Percentiles rank a stretch among this genome's conserved stretches.
Evolutionary conservation across 2,888 invertebrate genomes (phyloP).

Genomic region (Aspidiotus destructor): DNA sequence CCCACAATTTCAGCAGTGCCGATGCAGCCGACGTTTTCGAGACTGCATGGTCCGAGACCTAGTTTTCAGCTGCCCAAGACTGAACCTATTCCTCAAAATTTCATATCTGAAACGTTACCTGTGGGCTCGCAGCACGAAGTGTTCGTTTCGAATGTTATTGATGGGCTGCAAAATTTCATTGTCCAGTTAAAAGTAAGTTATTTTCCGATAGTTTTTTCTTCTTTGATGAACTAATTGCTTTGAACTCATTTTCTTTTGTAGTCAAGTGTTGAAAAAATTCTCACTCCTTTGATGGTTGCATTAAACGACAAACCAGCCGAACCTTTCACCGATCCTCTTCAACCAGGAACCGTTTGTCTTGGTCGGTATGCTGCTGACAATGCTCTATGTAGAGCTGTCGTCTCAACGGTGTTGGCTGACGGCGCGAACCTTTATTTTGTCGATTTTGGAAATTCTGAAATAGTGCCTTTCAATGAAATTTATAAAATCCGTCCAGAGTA

Average conservation of each 20-base stretch:
- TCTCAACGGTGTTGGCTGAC: slow-evolving; percentile 60
- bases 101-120: slow-evolving; percentile 41
- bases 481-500: slow-evolving; percentile 54
- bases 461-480: slow-evolving; percentile 56
- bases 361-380: slow-evolving; percentile 61
- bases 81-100: background rate
- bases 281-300: slow-evolving; percentile 59
- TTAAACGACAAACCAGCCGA: slow-evolving; percentile 39
- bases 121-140: slow-evolving; percentile 55
- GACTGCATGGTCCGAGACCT: too few relatives aligned
- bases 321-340: slow-evolving; percentile 56
- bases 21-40: too few relatives aligned
- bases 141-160: slow-evolving; percentile 65
- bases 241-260: background rate
- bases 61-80: too few relatives aligned
- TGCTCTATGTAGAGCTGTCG: slow-evolving; percentile 63
- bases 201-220: background rate
- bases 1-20: too few relatives aligned
- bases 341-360: slow-evolving; percentile 66
- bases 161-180: slow-evolving; percentile 68
- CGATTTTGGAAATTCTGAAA: slow-evolving; percentile 64
- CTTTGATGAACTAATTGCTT: background rate
- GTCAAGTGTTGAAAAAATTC: slow-evolving; percentile 45
- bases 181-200: slow-evolving; percentile 54
- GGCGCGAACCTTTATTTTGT: slow-evolving; percentile 56